phyloP scores from a whole-genome alignment of 1,140 invertebrate species.

The Lucilia cuprina region DNA sequence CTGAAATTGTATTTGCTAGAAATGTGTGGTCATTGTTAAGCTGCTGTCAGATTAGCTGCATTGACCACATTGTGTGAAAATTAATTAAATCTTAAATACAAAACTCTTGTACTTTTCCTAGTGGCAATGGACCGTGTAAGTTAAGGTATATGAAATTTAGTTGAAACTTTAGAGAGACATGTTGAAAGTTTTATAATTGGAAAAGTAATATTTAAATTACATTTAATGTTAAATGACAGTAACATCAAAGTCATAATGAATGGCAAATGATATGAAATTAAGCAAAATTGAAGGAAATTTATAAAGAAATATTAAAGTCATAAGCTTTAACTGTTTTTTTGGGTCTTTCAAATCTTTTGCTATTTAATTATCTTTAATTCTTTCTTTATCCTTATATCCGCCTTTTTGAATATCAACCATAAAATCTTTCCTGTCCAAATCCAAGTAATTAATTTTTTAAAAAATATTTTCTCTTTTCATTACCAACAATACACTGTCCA shows the following conservation, averaged over 20 bases:
- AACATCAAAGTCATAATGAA: too few relatives aligned
- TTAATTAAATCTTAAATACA: conserved; percentile 16
- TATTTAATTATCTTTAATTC: too few relatives aligned
- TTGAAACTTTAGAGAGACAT: background rate
- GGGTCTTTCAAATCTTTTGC: too few relatives aligned
- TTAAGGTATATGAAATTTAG: background rate
- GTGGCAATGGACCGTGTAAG: too few relatives aligned
- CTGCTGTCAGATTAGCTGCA: conserved; percentile 16
- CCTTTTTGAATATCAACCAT: background rate
- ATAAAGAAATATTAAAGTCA: too few relatives aligned
- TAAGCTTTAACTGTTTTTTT: too few relatives aligned
- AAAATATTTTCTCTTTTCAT: background rate
- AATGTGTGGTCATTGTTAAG: background rate
- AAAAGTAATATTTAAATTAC: too few relatives aligned
- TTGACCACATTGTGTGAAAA: conserved; percentile 17
- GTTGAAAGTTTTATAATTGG: background rate
- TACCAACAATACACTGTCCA: background rate
- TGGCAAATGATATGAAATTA: too few relatives aligned
- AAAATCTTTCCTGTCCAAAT: background rate
- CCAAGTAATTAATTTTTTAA: background rate
- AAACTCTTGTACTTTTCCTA: too few relatives aligned
- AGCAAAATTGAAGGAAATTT: too few relatives aligned
- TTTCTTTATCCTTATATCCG: too few relatives aligned
- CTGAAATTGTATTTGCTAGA: background rate
- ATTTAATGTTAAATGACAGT: too few relatives aligned